phyloP scores from a whole-genome alignment of 2,797 vertebrate species.

The Kryptolebias ocellatus region DNA sequence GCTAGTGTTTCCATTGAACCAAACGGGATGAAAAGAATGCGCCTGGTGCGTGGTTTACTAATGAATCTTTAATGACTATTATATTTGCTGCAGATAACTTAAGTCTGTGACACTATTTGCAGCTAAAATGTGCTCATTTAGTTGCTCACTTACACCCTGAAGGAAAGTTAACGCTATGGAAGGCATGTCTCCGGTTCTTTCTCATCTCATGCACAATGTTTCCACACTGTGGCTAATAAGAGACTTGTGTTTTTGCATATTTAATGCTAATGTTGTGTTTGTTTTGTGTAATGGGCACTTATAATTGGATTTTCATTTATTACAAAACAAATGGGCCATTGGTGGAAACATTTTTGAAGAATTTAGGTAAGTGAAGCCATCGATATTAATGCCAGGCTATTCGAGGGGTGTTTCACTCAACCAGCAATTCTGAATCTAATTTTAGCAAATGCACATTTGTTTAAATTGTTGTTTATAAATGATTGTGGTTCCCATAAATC shows the following conservation, averaged over 20 bases:
- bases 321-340: constrained; percentile 35
- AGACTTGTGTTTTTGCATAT: constrained; percentile 56
- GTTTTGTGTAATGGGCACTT: constrained; percentile 63
- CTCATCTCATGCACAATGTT: constrained; percentile 37
- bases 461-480: constrained; percentile 45
- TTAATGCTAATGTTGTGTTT: constrained; percentile 69
- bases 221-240: constrained; percentile 56
- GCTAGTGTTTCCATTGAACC: constrained; percentile 35
- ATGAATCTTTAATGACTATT: constrained; percentile 65
- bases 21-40: constrained; percentile 54
- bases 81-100: constrained; percentile 49
- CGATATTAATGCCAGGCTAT: constrained; percentile 19
- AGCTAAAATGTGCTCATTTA: constrained; percentile 23
- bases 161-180: constrained; percentile 34
- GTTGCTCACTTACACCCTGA: constrained; percentile 28
- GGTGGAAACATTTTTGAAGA: constrained; percentile 3
- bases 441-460: constrained; percentile 27
- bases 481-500: constrained; percentile 47
- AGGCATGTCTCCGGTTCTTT: constrained; percentile 27
- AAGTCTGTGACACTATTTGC: constrained; percentile 27
- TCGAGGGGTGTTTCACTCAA: constrained; percentile 38
- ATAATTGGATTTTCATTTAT: constrained; percentile 71
- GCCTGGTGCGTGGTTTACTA: constrained; percentile 43
- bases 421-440: constrained; percentile 21
- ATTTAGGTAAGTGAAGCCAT: constrained; percentile 33